These are phyloP conservation scores for Lucilia cuprina DNA, from an alignment of 1,140 invertebrate species.

Conservation along the genomic window DNA sequence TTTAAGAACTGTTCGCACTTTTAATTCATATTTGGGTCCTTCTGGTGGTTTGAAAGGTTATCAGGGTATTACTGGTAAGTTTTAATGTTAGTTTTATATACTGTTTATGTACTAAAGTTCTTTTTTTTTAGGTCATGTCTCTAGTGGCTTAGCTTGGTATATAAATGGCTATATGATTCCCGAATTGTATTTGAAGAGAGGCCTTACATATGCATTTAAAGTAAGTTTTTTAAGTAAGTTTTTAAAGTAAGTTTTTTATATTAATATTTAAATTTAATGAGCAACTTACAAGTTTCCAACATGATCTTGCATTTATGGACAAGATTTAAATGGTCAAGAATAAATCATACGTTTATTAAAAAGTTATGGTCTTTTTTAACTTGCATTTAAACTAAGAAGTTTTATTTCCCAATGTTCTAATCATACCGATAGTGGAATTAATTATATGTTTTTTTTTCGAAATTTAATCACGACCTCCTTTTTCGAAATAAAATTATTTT, in stretches of 20 bases:
- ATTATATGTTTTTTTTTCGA: too few species aligned
- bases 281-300: too few species aligned
- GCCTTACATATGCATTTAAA: constrained; percentile 82
- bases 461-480: too few species aligned
- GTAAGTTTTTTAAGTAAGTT: constrained; percentile 64
- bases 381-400: too few species aligned
- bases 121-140: constrained; percentile 54
- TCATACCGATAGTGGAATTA: too few species aligned
- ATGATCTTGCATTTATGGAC: too few species aligned
- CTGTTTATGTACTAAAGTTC: not conserved
- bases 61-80: constrained; percentile 74
- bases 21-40: constrained; percentile 81
- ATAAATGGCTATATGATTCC: constrained; percentile 85
- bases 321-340: too few species aligned
- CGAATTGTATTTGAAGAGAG: constrained; percentile 85
- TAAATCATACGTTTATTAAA: too few species aligned
- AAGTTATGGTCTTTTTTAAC: too few species aligned
- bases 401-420: too few species aligned
- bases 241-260: constrained; percentile 69
- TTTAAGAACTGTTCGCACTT: constrained; percentile 71
- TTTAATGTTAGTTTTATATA: constrained; percentile 23
- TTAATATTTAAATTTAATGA: constrained; percentile 45
- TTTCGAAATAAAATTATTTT: too few species aligned
- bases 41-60: constrained; percentile 80
- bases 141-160: constrained; percentile 63